Conservation (phyloP, 2,888 invertebrate species). For the Tetranychus piercei region DNA sequence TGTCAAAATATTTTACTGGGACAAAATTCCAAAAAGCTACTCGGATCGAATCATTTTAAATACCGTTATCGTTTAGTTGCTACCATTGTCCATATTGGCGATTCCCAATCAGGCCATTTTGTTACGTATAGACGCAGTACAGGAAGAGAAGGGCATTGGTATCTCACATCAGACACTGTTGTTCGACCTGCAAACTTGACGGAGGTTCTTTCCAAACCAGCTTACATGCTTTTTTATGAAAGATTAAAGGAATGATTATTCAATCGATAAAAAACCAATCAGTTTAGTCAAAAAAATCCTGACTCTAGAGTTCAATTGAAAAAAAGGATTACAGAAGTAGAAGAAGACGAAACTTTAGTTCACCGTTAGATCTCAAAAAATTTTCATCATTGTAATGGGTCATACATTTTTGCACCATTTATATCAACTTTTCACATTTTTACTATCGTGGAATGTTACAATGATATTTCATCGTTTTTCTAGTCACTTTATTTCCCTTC, state of each 20-base stretch:
- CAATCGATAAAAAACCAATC: not conserved
- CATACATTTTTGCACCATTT: not conserved
- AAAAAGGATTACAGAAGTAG: too few species aligned
- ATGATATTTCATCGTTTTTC: too few species aligned
- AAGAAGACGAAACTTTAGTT: not conserved
- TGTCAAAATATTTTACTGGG: not conserved
- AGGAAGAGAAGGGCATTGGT: conserved; percentile 46
- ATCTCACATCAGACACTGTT: conserved; percentile 63
- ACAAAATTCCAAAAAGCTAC: not conserved
- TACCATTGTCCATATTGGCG: conserved; percentile 76
- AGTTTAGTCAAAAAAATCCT: not conserved
- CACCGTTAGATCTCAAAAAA: not conserved
- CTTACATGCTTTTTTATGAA: conserved; percentile 87
- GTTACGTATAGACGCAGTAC: conserved; percentile 61
- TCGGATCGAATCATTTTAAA: conserved; percentile 29
- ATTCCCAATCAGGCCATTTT: conserved; percentile 78
- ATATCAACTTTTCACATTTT: not conserved
- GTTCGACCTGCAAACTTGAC: conserved; percentile 60
- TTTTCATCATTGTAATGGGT: not conserved
- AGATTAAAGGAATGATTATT: conserved; percentile 26
- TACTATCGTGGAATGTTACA: not conserved
- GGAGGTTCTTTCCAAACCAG: conserved; percentile 63
- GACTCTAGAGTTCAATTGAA: too few species aligned
- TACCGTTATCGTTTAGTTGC: conserved; percentile 56
- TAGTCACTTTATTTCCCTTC: too few species aligned